Base-by-base conservation (phyloP, 2,888 invertebrate species). In the Calameuta filiformis region DNA sequence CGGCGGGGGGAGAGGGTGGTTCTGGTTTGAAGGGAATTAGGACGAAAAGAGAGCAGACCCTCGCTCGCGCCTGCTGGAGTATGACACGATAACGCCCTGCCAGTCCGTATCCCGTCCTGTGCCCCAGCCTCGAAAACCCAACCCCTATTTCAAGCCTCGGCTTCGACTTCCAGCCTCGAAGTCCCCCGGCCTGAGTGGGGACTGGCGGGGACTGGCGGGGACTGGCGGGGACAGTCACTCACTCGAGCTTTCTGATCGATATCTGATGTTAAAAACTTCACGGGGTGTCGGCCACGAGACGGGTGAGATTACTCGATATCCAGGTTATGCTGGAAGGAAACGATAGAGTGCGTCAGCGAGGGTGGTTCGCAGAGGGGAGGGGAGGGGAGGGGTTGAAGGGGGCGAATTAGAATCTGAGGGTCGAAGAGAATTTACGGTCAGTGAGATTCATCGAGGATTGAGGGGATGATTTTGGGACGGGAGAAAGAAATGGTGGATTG, bases 21-120 rank as follows among this genome's bases (percentile, higher is more conserved):
- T 78, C 76, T 69, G 85, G 83, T 80, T 83, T 81, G 81, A 86
- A 82, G 83, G 84, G 85, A 88, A 87, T 87, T 87, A 85, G 88
- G 83, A 83, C 86, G 85, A 83, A 85, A 86, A 84, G 81, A 81
- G 83, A 81, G 79, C 78, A 80, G 78, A 82, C 82, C 76, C 73
- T 75, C 78, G 75, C 79, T 81, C 77, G 78, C 83, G 83, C 82
- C 82, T 82, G 84, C 83, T 85, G 77, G 73, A 82, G 81, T 84
- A 87, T 82, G 87, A 86, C 84, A 81, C 80, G 86, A 86, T 87
- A 86, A 86, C 83, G 83, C 83, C 80, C 81, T 76, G 73, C 75
- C 56, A 80, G 75, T 74, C 35, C 12, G 3, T 76, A 34, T 79
- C 76, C 68, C 35, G 73, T 35, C 9, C 56, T 56, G 56, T 56